These are phyloP conservation scores for Schlechtendalia chinensis DNA, from an alignment of 1,140 invertebrate species.

Conservation along the genomic window DNA sequence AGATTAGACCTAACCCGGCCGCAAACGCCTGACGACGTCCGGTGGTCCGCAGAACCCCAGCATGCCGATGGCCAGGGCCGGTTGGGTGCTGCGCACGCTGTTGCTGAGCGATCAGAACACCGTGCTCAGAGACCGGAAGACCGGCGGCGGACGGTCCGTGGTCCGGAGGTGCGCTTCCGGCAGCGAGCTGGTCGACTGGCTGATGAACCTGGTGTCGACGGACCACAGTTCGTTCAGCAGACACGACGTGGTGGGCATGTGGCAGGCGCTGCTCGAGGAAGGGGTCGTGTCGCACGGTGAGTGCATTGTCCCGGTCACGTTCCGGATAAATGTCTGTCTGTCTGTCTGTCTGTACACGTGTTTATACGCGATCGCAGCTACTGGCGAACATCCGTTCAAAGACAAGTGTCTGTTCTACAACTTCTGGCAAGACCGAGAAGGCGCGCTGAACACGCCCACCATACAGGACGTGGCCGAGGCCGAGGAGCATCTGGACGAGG, in stretches of 20 bases:
- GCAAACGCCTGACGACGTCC: too few relatives aligned
- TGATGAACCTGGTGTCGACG: slow-evolving; percentile 59
- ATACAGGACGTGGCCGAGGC: slow-evolving; percentile 64
- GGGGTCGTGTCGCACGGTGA: slow-evolving; percentile 76
- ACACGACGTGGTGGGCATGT: slow-evolving; percentile 75
- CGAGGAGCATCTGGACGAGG: slow-evolving; percentile 69
- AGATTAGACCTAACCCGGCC: too few relatives aligned
- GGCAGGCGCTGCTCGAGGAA: slow-evolving; percentile 81
- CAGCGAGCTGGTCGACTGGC: slow-evolving; percentile 77
- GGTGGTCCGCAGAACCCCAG: slow-evolving; percentile 61
- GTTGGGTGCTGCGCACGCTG: slow-evolving; percentile 69
- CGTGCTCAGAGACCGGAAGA: slow-evolving; percentile 65
- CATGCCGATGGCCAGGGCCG: slow-evolving; percentile 65
- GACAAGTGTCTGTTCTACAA: slow-evolving; percentile 83
- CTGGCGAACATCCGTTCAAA: slow-evolving; percentile 76
- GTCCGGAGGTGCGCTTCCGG: slow-evolving; percentile 64
- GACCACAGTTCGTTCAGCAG: slow-evolving; percentile 63
- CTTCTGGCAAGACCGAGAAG: slow-evolving; percentile 72
- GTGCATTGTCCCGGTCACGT: too few relatives aligned
- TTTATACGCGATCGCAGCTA: too few relatives aligned
- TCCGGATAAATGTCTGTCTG: too few relatives aligned
- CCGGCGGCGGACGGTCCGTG: slow-evolving; percentile 59
- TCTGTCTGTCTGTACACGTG: too few relatives aligned
- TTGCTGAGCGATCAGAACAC: slow-evolving; percentile 63
- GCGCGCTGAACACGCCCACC: slow-evolving; percentile 57